phyloP scores from a whole-genome alignment of 2,888 invertebrate genomes.

The Phytoseiulus persimilis region DNA sequence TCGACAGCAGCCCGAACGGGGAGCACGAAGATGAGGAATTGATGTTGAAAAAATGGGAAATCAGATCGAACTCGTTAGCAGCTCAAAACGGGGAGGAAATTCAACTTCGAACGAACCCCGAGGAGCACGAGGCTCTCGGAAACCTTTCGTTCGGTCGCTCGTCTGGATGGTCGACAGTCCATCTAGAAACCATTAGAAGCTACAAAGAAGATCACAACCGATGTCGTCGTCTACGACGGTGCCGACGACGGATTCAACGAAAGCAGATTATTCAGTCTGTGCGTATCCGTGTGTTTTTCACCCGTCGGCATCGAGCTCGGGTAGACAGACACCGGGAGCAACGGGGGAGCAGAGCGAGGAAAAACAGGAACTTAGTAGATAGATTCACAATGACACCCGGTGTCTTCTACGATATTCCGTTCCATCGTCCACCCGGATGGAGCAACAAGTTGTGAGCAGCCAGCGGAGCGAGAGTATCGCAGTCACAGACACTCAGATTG shows the following conservation, averaged over 20 bases:
- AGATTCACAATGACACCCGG: not conserved
- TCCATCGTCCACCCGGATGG: not conserved
- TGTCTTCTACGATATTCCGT: not conserved
- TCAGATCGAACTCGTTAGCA: constrained; percentile 5
- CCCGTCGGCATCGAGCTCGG: not conserved
- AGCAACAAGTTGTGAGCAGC: not conserved
- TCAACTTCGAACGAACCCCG: not conserved
- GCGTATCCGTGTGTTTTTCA: not conserved
- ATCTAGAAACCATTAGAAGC: not conserved
- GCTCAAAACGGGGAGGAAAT: not conserved
- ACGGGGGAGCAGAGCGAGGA: not conserved
- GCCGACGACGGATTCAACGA: not conserved
- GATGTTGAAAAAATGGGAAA: not conserved
- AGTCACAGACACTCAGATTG: not conserved
- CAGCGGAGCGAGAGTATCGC: not conserved
- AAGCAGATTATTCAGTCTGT: not conserved
- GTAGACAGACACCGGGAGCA: not conserved
- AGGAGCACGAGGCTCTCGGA: not conserved
- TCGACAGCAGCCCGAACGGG: not conserved
- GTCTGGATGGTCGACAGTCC: not conserved
- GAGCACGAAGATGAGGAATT: not conserved
- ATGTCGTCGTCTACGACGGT: not conserved
- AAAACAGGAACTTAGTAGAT: not conserved
- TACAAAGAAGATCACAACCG: not conserved
- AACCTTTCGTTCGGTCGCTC: not conserved